phyloP scores from a whole-genome alignment of 1,140 invertebrate species.

The Heliconius hermathena region DNA sequence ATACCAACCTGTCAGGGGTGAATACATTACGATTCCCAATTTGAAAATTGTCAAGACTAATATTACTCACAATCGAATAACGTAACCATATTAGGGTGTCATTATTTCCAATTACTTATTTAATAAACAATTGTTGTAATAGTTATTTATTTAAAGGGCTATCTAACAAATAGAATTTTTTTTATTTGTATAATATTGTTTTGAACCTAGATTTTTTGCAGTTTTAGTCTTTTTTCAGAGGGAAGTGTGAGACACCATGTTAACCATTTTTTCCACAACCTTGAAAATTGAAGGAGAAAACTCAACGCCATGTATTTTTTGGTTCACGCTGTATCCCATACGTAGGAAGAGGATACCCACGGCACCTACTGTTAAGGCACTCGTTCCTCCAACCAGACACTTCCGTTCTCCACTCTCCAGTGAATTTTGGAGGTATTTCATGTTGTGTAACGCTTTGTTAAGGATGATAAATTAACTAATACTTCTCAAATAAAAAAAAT shows the following conservation, averaged over 20 bases:
- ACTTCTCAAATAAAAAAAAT: too few species aligned
- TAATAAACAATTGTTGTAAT: conserved; percentile 67
- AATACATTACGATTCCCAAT: conserved; percentile 77
- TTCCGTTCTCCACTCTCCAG: too few species aligned
- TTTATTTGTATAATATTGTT: not conserved
- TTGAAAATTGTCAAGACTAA: conserved; percentile 78
- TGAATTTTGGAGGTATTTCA: too few species aligned
- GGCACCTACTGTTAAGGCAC: too few species aligned
- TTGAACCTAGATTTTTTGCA: too few species aligned
- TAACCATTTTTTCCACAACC: not conserved
- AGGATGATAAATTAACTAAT: too few species aligned
- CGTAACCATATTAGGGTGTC: conserved; percentile 61
- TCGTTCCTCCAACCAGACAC: too few species aligned
- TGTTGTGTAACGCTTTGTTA: too few species aligned
- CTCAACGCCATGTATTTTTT: not conserved
- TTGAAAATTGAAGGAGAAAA: not conserved
- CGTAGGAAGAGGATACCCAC: too few species aligned
- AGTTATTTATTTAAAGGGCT: conserved; percentile 30
- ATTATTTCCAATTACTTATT: conserved; percentile 77
- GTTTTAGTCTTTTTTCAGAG: too few species aligned
- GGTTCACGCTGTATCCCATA: too few species aligned
- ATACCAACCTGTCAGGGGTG: conserved; percentile 55
- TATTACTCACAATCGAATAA: conserved; percentile 68
- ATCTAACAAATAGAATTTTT: not conserved
- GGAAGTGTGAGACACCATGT: not conserved